Base-by-base conservation (phyloP, 1,140 invertebrate species). In the Teleogryllus occipitalis region DNA sequence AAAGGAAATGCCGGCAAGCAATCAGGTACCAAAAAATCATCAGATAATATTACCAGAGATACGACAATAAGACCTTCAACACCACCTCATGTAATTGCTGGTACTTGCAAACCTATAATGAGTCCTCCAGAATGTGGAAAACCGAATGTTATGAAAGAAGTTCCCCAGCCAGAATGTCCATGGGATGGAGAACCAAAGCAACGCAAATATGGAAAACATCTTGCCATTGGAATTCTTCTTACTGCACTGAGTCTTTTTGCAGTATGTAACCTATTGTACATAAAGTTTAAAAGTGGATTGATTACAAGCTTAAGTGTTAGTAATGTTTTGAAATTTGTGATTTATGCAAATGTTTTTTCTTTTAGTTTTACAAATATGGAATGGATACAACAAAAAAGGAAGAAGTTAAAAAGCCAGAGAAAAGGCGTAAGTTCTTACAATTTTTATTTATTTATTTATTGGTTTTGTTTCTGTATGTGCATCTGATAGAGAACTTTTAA, bases 181-280 rank as follows among this genome's bases (percentile, higher is more conserved):
- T 27, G 27, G 22, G 78, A 74, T 10, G 49, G 8, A 8, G 47
- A 18, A 46, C 27, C 22, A 47, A 83, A 83, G 80, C 79, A 78
- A 15, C 82, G 82, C 15, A 82, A 83, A 27, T 84, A 84, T 76
- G 86, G 84, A 84, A 84, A 85, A 79, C 82, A 84, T 75, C 22
- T 86, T 49, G 75, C 86, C 39, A 82, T 83, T 73, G 82, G 82
- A 3, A 54, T 86, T 74, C 21, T 86, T 73, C 79, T 86, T 75
- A 82, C 85, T 39, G 85, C 85, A 80, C 82, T 83, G 65, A 83
- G 82, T 78, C 80, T 82, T 75, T 84, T 83, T 65, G 81, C 80
- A 79, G 85, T 86, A 83, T 80, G 47, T 79, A 76, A 78, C 27
- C 54, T 7, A 18, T 77, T n/a, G 22, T 5, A 8, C 47, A 47